Conservation (phyloP, 2,113 vertebrate species). For the Deroptyus accipitrinus region DNA sequence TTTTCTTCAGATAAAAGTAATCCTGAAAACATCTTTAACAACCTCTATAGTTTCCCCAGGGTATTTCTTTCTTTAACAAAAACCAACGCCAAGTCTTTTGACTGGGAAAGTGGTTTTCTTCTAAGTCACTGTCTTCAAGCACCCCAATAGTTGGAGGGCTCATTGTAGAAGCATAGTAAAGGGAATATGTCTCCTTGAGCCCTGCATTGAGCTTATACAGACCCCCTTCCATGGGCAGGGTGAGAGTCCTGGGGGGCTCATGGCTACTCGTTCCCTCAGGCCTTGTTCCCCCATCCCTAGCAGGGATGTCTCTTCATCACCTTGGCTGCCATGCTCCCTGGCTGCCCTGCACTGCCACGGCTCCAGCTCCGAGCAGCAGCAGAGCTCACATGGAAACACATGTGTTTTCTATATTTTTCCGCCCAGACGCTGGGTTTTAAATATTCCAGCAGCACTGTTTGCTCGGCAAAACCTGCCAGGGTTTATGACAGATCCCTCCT, state of each 20-base stretch:
- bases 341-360: background rate
- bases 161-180: background rate
- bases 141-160: background rate
- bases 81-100: background rate
- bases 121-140: background rate
- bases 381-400: constrained; percentile 65
- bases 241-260: background rate
- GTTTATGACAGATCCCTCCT: constrained; percentile 75
- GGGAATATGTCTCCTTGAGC: background rate
- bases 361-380: background rate
- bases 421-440: constrained; percentile 57
- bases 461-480: constrained; percentile 53
- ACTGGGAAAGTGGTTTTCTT: background rate
- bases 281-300: background rate
- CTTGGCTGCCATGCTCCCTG: background rate
- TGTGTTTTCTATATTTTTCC: constrained; percentile 73
- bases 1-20: background rate
- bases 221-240: background rate
- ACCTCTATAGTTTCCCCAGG: background rate
- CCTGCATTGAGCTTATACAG: background rate
- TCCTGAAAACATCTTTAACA: background rate
- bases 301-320: background rate
- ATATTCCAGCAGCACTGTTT: constrained; percentile 58
- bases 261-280: background rate
- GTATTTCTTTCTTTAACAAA: background rate